Percentiles rank a stretch among this genome's conserved stretches.
These are phyloP conservation scores for Bugulina stolonifera DNA, from an alignment of 2,888 invertebrate genomes.

Conservation along the genomic window DNA sequence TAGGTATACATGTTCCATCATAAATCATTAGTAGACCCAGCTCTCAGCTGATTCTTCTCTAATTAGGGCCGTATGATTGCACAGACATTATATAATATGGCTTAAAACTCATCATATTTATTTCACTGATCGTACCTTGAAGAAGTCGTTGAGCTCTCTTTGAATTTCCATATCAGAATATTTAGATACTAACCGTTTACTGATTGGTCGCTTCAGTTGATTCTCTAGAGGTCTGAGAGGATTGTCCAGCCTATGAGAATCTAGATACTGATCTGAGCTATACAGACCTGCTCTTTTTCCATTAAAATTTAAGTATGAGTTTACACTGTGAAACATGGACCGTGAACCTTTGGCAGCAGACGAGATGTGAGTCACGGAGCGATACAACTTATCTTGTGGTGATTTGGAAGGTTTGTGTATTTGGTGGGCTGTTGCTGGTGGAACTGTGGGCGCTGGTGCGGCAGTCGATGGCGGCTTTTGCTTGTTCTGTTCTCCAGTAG, in stretches of 20 bases:
- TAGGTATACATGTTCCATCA: no score
- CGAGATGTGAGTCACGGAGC: not conserved
- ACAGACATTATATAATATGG: no score
- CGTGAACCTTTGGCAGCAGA: not conserved
- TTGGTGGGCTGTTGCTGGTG: not conserved
- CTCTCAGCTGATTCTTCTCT: no score
- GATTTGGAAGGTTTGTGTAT: not conserved
- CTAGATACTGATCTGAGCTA: slow-evolving; percentile 8
- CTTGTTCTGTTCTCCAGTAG: not conserved
- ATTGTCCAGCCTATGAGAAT: not conserved
- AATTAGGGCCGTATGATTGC: no score
- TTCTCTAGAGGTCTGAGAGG: slow-evolving; percentile 5
- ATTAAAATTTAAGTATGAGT: slow-evolving; percentile 3
- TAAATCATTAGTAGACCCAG: no score
- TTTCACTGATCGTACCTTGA: slow-evolving; percentile 18
- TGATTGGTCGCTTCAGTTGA: not conserved
- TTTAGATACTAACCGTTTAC: slow-evolving; percentile 14
- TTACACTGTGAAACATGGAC: not conserved
- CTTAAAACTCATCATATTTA: no score
- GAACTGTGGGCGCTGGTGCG: not conserved
- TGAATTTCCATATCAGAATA: slow-evolving; percentile 24
- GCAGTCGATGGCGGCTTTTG: not conserved
- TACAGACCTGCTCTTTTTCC: not conserved
- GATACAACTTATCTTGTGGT: not conserved
- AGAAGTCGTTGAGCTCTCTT: slow-evolving; percentile 17